phyloP scores from a whole-genome alignment of 1,140 invertebrate species.

The Formica exsecta region DNA sequence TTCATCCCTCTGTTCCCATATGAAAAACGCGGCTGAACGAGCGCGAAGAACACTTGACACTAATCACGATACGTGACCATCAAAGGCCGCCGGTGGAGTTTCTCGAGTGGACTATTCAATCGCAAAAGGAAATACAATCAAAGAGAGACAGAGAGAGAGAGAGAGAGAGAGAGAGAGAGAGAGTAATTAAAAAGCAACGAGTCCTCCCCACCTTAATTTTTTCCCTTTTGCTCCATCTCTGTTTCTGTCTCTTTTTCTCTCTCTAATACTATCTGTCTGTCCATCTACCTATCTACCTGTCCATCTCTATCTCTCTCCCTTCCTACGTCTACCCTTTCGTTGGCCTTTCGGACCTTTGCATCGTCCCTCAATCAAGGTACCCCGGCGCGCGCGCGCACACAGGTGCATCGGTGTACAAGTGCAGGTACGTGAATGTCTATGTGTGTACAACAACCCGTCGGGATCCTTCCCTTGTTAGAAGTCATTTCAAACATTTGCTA shows the following conservation, averaged over 20 bases:
- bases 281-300: constrained; percentile 52
- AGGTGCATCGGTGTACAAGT: no score
- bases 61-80: constrained; percentile 74
- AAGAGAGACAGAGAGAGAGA: constrained; percentile 66
- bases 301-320: constrained; percentile 22
- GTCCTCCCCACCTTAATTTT: constrained; percentile 39
- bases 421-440: neutral
- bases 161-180: constrained; percentile 52
- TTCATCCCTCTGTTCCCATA: constrained; percentile 10
- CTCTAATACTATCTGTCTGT: constrained; percentile 34
- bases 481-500: constrained; percentile 77
- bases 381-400: neutral
- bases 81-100: constrained; percentile 64
- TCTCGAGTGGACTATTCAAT: constrained; percentile 56
- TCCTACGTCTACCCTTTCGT: constrained; percentile 21
- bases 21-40: constrained; percentile 40
- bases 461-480: constrained; percentile 74
- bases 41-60: constrained; percentile 55
- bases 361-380: constrained; percentile 74
- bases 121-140: constrained; percentile 74
- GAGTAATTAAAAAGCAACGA: constrained; percentile 75
- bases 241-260: neutral
- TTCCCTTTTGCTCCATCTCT: neutral
- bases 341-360: constrained; percentile 69
- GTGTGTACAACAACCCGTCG: constrained; percentile 48